A percentile compares a stretch with the other conserved stretches of the same genome.
Evolutionary conservation across 2,797 vertebrate genomes (phyloP).

Genomic region (Zenarchopterus dispar): DNA sequence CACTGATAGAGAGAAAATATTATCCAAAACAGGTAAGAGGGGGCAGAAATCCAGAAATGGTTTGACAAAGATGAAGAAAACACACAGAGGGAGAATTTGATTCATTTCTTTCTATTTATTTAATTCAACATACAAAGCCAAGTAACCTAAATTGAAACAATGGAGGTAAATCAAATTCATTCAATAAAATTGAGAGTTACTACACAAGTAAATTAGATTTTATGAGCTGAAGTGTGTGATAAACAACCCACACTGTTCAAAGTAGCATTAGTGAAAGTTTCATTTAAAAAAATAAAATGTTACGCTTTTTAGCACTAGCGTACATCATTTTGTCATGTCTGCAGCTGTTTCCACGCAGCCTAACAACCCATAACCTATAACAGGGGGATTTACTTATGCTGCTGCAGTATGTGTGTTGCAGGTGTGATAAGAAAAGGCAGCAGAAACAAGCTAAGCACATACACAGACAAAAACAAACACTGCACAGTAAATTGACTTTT

Average conservation of each 20-base stretch:
- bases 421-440: neutral
- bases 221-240: neutral
- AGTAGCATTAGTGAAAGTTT: constrained; percentile 1
- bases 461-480: neutral
- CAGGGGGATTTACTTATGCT: neutral
- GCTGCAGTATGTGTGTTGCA: neutral
- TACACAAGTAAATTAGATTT: neutral
- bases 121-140: no score
- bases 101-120: no score
- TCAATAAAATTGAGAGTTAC: neutral
- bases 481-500: constrained; percentile 3
- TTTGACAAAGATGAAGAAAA: no score
- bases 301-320: neutral
- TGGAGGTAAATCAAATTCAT: neutral
- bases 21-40: no score
- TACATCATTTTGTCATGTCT: constrained; percentile 20
- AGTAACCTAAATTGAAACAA: no score
- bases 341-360: constrained; percentile 7
- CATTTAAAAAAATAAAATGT: constrained; percentile 1
- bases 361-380: constrained; percentile 9
- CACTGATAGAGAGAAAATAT: no score
- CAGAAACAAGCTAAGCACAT: neutral
- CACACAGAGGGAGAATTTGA: no score
- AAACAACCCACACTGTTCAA: neutral
- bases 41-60: no score